A percentile compares a stretch with the other conserved stretches of the same genome.
Evolutionary conservation across 2,888 invertebrate species (phyloP).

Genomic region (Pseudolycoriella hygida): DNA sequence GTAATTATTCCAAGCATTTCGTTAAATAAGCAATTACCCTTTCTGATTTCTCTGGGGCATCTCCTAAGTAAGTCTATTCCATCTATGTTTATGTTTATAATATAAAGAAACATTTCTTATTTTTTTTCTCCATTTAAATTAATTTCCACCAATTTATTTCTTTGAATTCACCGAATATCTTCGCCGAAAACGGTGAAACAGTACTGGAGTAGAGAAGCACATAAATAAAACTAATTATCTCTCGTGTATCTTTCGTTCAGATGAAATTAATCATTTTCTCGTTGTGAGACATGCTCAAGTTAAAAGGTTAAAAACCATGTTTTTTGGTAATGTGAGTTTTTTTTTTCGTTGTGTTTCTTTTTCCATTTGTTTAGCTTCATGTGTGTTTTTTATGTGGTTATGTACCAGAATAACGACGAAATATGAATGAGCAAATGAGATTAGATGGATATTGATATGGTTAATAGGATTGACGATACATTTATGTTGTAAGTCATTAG

Average conservation of each 20-base stretch:
- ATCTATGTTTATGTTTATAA: background rate
- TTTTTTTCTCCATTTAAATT: background rate
- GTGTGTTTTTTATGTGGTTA: no score
- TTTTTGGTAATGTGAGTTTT: no score
- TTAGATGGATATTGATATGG: no score
- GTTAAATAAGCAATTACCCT: conserved; percentile 2
- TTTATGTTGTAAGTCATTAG: no score
- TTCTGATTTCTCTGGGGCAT: conserved; percentile 2
- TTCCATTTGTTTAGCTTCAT: no score
- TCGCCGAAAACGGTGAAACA: background rate
- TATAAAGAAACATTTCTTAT: no score
- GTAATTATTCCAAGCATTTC: background rate
- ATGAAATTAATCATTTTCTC: conserved; percentile 1
- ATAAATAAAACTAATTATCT: conserved; percentile 4
- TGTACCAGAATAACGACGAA: no score
- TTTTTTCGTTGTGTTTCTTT: no score
- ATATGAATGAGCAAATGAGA: no score
- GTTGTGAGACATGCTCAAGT: background rate
- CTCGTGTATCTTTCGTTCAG: conserved; percentile 2
- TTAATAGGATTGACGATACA: no score
- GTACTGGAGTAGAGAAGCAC: background rate
- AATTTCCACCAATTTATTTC: background rate
- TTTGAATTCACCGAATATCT: background rate
- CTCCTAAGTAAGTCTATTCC: background rate
- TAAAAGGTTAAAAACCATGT: background rate